Percentiles rank a stretch among this genome's conserved stretches.
These are phyloP conservation scores for Neotragus moschatus DNA, from an alignment of 2,113 vertebrate species.

Conservation along the genomic window DNA sequence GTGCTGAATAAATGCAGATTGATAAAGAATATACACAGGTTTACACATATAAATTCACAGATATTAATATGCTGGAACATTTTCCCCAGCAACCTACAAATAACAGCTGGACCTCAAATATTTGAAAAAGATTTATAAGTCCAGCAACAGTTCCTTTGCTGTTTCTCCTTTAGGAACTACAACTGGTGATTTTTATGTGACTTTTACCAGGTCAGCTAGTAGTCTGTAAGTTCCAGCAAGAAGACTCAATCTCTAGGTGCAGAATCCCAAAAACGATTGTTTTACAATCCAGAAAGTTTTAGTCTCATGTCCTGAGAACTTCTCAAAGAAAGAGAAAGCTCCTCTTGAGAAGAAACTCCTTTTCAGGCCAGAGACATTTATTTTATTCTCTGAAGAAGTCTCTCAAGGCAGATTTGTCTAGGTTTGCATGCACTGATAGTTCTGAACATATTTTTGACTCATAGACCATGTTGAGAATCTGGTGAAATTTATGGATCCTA, in stretches of 20 bases:
- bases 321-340: neutral
- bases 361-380: neutral
- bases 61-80: constrained; percentile 74
- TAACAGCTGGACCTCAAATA: constrained; percentile 73
- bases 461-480: neutral
- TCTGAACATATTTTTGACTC: constrained; percentile 29
- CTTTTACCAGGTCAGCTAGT: constrained; percentile 28
- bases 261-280: neutral
- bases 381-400: neutral
- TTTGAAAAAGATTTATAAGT: constrained; percentile 73
- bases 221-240: constrained; percentile 30
- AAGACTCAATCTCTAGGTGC: constrained; percentile 27
- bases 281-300: constrained; percentile 26
- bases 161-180: constrained; percentile 56
- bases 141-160: constrained; percentile 66
- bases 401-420: neutral
- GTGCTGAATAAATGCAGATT: constrained; percentile 72
- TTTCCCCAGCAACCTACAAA: constrained; percentile 68
- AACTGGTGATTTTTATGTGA: constrained; percentile 63
- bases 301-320: neutral
- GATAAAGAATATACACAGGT: constrained; percentile 71
- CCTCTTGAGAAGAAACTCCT: neutral
- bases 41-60: constrained; percentile 69
- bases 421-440: neutral
- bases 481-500: neutral